Evolutionary conservation across 53 echinoderm and acorn worm species (phyloP).

Genomic region (Hippasteria phrygiana): DNA sequence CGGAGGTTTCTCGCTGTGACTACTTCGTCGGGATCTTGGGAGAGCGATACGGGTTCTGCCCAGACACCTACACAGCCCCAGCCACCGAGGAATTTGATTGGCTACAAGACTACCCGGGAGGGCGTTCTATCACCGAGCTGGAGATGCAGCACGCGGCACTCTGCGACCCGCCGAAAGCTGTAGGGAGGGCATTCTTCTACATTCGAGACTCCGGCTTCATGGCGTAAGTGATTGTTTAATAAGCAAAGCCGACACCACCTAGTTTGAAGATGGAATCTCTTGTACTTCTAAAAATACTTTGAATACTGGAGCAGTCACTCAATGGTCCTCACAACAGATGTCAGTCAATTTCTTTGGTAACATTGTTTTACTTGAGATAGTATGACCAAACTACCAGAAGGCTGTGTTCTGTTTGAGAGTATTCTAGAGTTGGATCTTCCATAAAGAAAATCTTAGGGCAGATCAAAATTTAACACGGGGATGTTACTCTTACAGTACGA

Average conservation of each 20-base stretch:
- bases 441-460: too few species aligned
- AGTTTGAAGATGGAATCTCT: too few species aligned
- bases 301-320: too few species aligned
- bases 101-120: constrained; percentile 75
- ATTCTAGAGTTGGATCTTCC: too few species aligned
- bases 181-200: constrained; percentile 84
- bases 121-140: constrained; percentile 94
- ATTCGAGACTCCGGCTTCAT: constrained; percentile 71
- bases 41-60: constrained; percentile 89
- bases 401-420: too few species aligned
- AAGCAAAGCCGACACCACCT: not conserved
- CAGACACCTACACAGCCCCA: constrained; percentile 70
- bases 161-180: constrained; percentile 41
- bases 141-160: constrained; percentile 88
- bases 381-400: too few species aligned
- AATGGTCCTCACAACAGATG: too few species aligned
- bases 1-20: constrained; percentile 88
- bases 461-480: too few species aligned
- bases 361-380: too few species aligned
- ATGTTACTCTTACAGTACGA: too few species aligned
- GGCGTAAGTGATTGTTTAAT: constrained; percentile 58
- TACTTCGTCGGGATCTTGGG: constrained; percentile 94
- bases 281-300: too few species aligned
- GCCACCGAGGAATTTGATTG: constrained; percentile 85
- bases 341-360: too few species aligned